Evolutionary conservation across 2,888 invertebrate species (phyloP).

Genomic region (Apamea anceps): DNA sequence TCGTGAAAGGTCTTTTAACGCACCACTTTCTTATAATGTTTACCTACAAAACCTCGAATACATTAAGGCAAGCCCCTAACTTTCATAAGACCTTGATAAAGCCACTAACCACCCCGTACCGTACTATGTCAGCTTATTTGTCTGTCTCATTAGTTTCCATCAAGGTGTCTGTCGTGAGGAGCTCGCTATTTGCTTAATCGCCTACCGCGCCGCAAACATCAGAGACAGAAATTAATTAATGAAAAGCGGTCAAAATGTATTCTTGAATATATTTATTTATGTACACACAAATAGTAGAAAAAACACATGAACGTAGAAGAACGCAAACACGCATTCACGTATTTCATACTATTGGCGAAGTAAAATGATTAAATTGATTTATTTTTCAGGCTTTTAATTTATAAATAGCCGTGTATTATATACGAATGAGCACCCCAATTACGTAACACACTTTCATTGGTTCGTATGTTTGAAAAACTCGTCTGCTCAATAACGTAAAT

Average conservation of each 20-base stretch:
- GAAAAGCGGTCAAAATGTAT: not conserved
- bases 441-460: no score
- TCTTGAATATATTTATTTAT: no score
- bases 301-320: no score
- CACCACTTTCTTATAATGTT: not conserved
- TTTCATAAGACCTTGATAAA: constrained; percentile 20
- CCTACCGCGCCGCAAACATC: not conserved
- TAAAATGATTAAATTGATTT: no score
- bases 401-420: no score
- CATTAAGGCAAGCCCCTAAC: constrained; percentile 5
- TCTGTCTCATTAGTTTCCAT: constrained; percentile 24
- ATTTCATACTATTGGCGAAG: no score
- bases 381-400: no score
- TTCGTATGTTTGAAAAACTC: no score
- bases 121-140: constrained; percentile 19
- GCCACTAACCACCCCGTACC: not conserved
- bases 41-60: not conserved
- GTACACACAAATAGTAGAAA: no score
- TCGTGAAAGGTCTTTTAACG: not conserved
- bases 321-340: no score
- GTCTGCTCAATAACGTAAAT: no score
- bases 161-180: constrained; percentile 5
- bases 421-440: no score
- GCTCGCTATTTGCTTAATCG: constrained; percentile 35
- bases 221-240: not conserved